Base-by-base conservation (phyloP, 2,797 vertebrate species). In the Cossypha niveicapilla region DNA sequence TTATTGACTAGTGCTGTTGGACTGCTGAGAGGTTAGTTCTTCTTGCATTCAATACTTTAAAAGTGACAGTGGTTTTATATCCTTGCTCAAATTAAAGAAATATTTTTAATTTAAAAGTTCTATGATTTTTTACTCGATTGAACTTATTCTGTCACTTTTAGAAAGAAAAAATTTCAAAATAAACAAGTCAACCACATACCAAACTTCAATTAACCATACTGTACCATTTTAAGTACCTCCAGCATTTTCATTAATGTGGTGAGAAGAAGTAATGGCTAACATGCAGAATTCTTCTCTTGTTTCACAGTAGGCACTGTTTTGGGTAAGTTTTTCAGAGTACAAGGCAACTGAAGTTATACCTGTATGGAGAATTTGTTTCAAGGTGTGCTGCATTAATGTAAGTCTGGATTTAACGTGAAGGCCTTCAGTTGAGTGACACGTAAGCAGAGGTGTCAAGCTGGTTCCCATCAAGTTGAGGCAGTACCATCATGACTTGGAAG, bases 341-440 rank as follows among this genome's bases (percentile, higher is more conserved):
- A 23, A 77, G 28, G n/a, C 37, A 82, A 10, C 15, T 68, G 22
- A 35, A 75, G 23, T 48, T 82, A 72, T 68, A 10, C 32, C 42
- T 78, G 16, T 35, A 3, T 37, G 45, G 67, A 39, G 42, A 4
- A 11, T 37, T 73, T 50, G 41, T 73, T 76, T 32, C 9, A 11
- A 47, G n/a, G 11, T 2, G 0, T 13, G 14, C 72, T 70, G 24
- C 4, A 0, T 62, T 51, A 47, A 7, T 11, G 5, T 58, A 13
- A 34, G 7, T 57, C 6, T 72, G 25, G 27, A 16, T 72, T 75
- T 86, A 37, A 22, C 2, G 0, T 13, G 27, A 27, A 70, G 27
- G 27, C 27, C 30, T 76, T 18, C 13, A 17, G 1, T 4, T 62
- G 42, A 13, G 34, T 45, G 25, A 22, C 24, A 13, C 18, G 2